phyloP scores from a whole-genome alignment of 2,888 invertebrate species.

The Miltochrista miniata region DNA sequence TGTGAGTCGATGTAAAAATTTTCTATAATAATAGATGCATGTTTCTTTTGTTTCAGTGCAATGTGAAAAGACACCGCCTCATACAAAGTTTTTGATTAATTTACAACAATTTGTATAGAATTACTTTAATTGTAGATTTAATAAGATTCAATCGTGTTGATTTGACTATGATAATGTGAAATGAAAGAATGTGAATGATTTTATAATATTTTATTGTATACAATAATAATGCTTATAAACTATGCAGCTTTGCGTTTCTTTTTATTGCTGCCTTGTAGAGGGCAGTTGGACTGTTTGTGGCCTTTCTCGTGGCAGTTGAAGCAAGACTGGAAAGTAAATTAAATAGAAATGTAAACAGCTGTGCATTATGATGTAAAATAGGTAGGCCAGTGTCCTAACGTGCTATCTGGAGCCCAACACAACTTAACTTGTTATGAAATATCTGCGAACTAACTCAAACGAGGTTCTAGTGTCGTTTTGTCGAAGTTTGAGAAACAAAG shows the following conservation, averaged over 20 bases:
- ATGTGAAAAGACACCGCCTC: slow-evolving; percentile 23
- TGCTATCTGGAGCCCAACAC: not conserved
- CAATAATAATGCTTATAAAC: slow-evolving; percentile 35
- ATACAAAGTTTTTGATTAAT: slow-evolving; percentile 19
- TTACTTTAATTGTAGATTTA: slow-evolving; percentile 31
- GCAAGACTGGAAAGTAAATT: slow-evolving; percentile 78
- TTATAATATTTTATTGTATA: slow-evolving; percentile 48
- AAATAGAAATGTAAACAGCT: too few relatives aligned
- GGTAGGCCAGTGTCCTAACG: too few relatives aligned
- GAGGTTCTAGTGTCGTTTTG: too few relatives aligned
- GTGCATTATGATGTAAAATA: too few relatives aligned
- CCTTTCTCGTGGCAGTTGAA: slow-evolving; percentile 82
- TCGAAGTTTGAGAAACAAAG: too few relatives aligned
- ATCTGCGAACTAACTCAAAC: too few relatives aligned
- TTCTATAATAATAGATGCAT: too few relatives aligned
- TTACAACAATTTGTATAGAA: slow-evolving; percentile 37
- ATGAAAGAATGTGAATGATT: slow-evolving; percentile 37
- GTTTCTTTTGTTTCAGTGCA: slow-evolving; percentile 40
- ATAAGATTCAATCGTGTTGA: slow-evolving; percentile 42
- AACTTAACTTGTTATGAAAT: not conserved
- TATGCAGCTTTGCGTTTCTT: slow-evolving; percentile 61
- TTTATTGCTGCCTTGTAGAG: slow-evolving; percentile 55
- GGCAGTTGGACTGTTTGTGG: slow-evolving; percentile 82
- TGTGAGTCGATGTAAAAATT: too few relatives aligned
- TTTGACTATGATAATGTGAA: slow-evolving; percentile 31